Conservation (phyloP, 2,888 invertebrate species). For the Eupithecia exiguata region DNA sequence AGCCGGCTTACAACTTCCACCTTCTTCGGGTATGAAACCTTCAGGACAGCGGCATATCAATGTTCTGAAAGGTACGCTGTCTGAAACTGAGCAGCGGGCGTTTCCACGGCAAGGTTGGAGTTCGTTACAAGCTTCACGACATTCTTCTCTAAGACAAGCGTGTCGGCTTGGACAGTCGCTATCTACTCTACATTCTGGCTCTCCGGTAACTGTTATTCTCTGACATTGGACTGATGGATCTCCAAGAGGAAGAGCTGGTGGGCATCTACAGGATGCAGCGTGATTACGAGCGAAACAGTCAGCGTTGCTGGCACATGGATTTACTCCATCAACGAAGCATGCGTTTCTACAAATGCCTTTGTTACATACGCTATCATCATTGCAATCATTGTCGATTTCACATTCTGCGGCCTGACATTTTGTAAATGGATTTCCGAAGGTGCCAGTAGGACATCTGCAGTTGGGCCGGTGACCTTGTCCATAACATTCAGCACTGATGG, state of each 20-base stretch:
- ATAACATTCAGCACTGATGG: constrained; percentile 92
- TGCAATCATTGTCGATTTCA: constrained; percentile 90
- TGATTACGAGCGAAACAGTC: constrained; percentile 92
- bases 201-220: constrained; percentile 72
- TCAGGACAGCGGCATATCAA: constrained; percentile 95
- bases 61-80: constrained; percentile 93
- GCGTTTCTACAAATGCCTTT: constrained; percentile 91
- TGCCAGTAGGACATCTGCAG: constrained; percentile 91
- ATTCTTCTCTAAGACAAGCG: constrained; percentile 91
- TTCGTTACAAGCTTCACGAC: constrained; percentile 90
- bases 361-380: constrained; percentile 88
- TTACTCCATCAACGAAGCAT: constrained; percentile 86
- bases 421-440: constrained; percentile 91
- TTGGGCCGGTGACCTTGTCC: constrained; percentile 91
- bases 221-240: constrained; percentile 92
- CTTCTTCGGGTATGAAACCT: constrained; percentile 91
- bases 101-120: constrained; percentile 90
- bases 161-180: constrained; percentile 91
- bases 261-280: constrained; percentile 92
- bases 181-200: constrained; percentile 90
- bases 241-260: constrained; percentile 89
- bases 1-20: constrained; percentile 90
- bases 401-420: constrained; percentile 92
- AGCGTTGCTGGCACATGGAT: constrained; percentile 93
- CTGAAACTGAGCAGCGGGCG: constrained; percentile 91